Conservation (phyloP, 2,888 invertebrate genomes). For the Automeris io region DNA sequence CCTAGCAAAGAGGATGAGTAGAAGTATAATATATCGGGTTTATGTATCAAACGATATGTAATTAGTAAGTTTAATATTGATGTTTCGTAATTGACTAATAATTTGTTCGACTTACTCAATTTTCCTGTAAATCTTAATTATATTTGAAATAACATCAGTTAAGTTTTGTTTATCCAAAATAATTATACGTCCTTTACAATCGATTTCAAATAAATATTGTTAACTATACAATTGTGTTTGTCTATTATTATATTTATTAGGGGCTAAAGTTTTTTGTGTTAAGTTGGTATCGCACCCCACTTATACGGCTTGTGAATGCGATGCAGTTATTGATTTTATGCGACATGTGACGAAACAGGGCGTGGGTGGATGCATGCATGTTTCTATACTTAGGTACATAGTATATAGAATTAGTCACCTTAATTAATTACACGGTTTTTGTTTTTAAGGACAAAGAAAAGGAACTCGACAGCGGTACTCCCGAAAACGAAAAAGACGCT, state of each 20-base stretch:
- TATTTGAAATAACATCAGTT: not conserved
- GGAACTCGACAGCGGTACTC: constrained; percentile 71
- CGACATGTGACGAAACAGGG: constrained; percentile 16
- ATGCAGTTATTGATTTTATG: constrained; percentile 23
- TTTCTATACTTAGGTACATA: not conserved
- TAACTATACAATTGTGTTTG: not conserved
- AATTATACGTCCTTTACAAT: not conserved
- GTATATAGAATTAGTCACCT: no score
- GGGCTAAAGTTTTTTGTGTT: not conserved
- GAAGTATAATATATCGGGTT: no score
- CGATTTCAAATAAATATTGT: no score
- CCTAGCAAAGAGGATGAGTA: no score
- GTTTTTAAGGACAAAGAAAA: constrained; percentile 77
- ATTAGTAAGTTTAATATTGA: no score
- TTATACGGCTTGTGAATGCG: constrained; percentile 17
- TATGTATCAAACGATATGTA: no score
- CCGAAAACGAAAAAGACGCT: constrained; percentile 82
- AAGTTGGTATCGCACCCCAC: not conserved
- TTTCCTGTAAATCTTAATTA: no score
- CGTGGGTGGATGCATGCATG: not conserved
- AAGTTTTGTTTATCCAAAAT: not conserved
- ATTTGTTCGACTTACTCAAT: no score
- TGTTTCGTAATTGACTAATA: no score
- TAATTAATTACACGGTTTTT: no score
- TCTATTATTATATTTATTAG: not conserved